Conservation (phyloP, 2,888 invertebrate genomes). For the Branchipolynoe longqiensis region DNA sequence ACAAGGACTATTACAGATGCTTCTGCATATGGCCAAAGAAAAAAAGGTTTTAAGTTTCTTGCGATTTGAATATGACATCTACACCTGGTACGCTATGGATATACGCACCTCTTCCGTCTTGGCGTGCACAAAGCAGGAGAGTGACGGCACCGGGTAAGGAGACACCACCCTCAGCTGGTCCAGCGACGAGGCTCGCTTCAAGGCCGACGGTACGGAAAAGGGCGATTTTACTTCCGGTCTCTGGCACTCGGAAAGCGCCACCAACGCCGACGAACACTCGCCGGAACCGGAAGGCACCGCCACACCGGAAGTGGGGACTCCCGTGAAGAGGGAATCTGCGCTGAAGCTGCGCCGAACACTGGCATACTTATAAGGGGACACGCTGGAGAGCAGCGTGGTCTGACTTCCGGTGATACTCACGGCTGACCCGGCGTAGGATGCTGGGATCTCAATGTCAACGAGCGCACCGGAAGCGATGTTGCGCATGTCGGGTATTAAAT, state of each 20-base stretch:
- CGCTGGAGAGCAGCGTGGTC: neutral
- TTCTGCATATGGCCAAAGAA: too few relatives aligned
- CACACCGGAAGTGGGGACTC: neutral
- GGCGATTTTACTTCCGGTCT: neutral
- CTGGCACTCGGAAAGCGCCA: neutral
- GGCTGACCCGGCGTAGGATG: conserved; percentile 12
- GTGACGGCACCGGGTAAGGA: conserved; percentile 38
- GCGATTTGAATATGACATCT: too few relatives aligned
- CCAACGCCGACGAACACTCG: neutral
- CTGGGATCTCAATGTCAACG: conserved; percentile 38
- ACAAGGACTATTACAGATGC: too few relatives aligned
- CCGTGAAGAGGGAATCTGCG: conserved; percentile 30
- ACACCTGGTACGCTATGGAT: neutral
- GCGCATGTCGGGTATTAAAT: neutral
- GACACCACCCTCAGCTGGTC: conserved; percentile 7
- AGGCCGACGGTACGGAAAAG: neutral
- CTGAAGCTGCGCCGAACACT: conserved; percentile 10
- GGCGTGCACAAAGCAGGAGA: neutral
- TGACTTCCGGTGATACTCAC: conserved; percentile 40
- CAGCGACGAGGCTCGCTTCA: conserved; percentile 27
- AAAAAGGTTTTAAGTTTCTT: too few relatives aligned
- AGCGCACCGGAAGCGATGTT: conserved; percentile 37
- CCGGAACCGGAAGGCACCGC: neutral
- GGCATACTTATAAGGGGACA: neutral
- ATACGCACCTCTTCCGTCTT: conserved; percentile 13